Percentiles rank a stretch among this genome's conserved stretches.
These are phyloP conservation scores for Sycophaga agraensis DNA, from an alignment of 1,140 invertebrate species.

Conservation along the genomic window DNA sequence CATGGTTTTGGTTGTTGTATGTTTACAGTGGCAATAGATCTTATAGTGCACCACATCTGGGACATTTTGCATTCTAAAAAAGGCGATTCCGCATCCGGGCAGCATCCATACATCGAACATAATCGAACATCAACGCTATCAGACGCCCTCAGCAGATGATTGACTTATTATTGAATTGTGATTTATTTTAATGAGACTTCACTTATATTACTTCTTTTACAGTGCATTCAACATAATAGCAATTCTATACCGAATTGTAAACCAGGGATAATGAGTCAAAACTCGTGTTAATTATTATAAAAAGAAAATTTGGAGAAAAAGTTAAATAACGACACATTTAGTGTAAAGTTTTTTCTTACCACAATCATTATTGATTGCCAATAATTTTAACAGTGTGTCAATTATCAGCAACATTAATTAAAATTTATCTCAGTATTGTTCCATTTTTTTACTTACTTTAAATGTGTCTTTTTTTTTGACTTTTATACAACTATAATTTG, in stretches of 20 bases:
- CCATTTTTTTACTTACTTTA: too few relatives aligned
- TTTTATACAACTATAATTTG: too few relatives aligned
- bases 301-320: background rate
- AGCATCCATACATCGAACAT: slow-evolving; percentile 55
- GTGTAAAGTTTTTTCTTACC: slow-evolving; percentile 14
- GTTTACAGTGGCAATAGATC: slow-evolving; percentile 96
- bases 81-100: slow-evolving; percentile 53
- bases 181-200: background rate
- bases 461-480: too few relatives aligned
- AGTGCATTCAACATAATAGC: slow-evolving; percentile 8
- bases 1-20: slow-evolving; percentile 60
- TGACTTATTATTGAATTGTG: slow-evolving; percentile 32
- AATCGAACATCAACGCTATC: slow-evolving; percentile 54
- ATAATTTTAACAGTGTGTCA: too few relatives aligned
- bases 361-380: slow-evolving; percentile 1
- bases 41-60: slow-evolving; percentile 98
- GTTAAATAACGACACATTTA: slow-evolving; percentile 4
- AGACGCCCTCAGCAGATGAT: slow-evolving; percentile 61
- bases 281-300: slow-evolving; percentile 6
- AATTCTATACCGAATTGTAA: slow-evolving; percentile 31
- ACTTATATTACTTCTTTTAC: slow-evolving; percentile 22
- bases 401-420: too few relatives aligned
- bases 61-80: slow-evolving; percentile 82
- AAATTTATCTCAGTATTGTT: too few relatives aligned
- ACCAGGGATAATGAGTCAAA: background rate